Evolutionary conservation across 2,797 vertebrate genomes (phyloP).

Genomic region (Ctenochaetus hawaiiensis): DNA sequence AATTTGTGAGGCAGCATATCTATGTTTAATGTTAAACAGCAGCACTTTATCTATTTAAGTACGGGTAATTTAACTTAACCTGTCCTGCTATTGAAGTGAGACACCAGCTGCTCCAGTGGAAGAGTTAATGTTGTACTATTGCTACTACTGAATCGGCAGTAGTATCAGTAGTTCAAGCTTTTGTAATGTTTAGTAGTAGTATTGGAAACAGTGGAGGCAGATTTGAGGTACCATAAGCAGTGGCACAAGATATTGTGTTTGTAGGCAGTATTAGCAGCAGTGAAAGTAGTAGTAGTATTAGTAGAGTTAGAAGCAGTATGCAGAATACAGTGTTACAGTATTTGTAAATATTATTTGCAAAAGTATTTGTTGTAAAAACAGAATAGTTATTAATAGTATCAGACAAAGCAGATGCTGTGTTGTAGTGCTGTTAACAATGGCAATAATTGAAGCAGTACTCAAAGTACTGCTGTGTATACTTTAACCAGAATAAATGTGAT

Average conservation of each 20-base stretch:
- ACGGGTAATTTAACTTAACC: not conserved
- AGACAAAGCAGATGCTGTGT: not conserved
- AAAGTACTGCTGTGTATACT: no score
- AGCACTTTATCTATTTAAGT: not conserved
- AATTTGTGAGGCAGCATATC: conserved; percentile 14
- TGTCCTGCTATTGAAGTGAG: conserved; percentile 20
- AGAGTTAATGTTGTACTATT: not conserved
- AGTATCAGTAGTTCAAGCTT: not conserved
- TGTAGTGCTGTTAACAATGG: not conserved
- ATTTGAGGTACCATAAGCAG: not conserved
- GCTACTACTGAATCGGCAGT: not conserved
- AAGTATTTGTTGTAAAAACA: not conserved
- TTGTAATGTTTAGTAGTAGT: not conserved
- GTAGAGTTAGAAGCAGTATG: not conserved
- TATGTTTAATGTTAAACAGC: not conserved
- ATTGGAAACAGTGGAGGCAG: not conserved
- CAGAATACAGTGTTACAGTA: no score
- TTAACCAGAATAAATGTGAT: not conserved
- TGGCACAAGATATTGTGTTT: no score
- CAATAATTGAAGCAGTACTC: not conserved
- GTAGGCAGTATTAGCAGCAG: not conserved
- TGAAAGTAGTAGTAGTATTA: not conserved
- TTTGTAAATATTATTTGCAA: no score
- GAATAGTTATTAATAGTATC: not conserved
- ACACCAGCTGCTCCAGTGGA: conserved; percentile 13